Conservation (phyloP, 2,113 vertebrate species). For the Romanogobio albipinnatus region DNA sequence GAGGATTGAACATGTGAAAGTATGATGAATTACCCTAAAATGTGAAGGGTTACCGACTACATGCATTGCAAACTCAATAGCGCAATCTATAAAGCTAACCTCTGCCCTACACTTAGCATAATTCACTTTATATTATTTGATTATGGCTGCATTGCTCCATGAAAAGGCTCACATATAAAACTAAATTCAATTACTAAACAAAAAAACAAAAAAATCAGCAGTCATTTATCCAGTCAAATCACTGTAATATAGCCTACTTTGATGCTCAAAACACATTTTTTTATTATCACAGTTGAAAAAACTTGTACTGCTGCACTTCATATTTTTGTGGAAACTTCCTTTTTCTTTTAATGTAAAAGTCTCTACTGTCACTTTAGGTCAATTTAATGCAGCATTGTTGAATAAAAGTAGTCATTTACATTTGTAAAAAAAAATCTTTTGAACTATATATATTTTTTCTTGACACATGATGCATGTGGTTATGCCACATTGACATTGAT, state of each 20-base stretch:
- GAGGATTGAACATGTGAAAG: neutral
- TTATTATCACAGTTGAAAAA: neutral
- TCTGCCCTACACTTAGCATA: neutral
- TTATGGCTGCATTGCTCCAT: neutral
- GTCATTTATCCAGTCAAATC: neutral
- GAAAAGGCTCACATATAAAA: neutral
- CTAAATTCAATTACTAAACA: neutral
- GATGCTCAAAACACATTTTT: neutral
- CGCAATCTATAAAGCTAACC: neutral
- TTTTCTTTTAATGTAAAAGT: neutral
- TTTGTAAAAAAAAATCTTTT: neutral
- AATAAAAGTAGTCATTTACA: neutral
- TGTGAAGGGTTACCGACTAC: neutral
- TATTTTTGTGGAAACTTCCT: neutral
- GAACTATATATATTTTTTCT: neutral
- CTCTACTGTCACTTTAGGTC: neutral
- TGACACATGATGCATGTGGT: too few species aligned
- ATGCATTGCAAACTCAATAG: neutral
- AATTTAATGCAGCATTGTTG: neutral
- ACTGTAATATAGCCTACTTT: neutral
- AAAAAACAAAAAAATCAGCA: too few species aligned
- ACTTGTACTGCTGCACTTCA: too few species aligned
- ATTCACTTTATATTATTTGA: constrained; percentile 1
- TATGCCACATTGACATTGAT: too few species aligned
- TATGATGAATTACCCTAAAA: neutral